Evolutionary conservation across 1,140 invertebrate genomes (phyloP), one percentile per base, ranked within the genome.

Genomic region (Ladona fulva): DNA sequence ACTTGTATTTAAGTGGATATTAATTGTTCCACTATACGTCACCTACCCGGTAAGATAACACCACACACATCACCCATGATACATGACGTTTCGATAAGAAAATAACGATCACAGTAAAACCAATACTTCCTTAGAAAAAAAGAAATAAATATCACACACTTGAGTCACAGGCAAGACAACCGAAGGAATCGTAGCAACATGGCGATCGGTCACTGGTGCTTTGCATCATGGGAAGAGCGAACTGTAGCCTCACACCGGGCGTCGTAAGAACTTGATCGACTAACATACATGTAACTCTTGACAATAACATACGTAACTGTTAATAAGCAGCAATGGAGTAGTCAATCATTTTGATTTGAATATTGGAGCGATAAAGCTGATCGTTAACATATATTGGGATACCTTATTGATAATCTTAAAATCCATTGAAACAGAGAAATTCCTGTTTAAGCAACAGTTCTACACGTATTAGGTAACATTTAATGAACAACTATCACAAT

Each of bases 61-160:
- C 52, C 52, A 66, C 52, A 66, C 52, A 66, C 52, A 66, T 66
- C 52, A 66, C 52, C 52, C 52, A 66, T 66, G 52, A 66, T 66
- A 66, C 52, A 66, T 66, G 52, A 66, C 52, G 52, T 12, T 66
- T 66, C 52, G n/a, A 66, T 66, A 12, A 16, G 52, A 66, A 66
- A 66, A 66, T 66, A 66, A 66, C 52, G 3, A 66, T 66, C 52
- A 66, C 52, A 66, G 52, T 6, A 66, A 66, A 66, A 66, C 14
- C 3, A 66, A 12, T 6, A 66, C 52, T 66, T 66, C 52, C 52
- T 66, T 66, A 12, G 12, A 6, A 66, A 66, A 5, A 66, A 66
- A 66, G 52, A 16, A 66, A 66, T 66, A 66, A 66, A 66, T 66
- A 66, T 66, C 12, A 66, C 52, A 66, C 52, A 66, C 12, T 66